Conservation (phyloP, 1,140 invertebrate species). For the Copidosoma floridanum region DNA sequence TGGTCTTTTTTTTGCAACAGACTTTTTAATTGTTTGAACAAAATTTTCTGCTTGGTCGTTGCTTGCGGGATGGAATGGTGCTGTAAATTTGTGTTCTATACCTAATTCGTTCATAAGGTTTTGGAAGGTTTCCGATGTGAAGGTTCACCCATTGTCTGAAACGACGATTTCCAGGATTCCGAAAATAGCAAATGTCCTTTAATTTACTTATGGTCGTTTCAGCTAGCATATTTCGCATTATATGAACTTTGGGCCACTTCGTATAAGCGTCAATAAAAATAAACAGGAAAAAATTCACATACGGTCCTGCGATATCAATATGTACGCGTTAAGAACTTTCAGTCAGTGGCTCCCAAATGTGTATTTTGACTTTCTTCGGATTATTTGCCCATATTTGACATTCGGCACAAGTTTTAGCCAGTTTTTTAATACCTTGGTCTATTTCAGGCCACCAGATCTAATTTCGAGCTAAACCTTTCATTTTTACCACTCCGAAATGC, state of each 20-base stretch:
- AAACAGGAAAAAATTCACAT: constrained; percentile 16
- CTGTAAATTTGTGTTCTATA: constrained; percentile 18
- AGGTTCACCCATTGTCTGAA: constrained; percentile 30
- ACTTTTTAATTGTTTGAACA: constrained; percentile 32
- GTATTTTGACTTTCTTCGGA: constrained; percentile 28
- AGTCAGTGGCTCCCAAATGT: constrained; percentile 38
- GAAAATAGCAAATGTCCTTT: not conserved
- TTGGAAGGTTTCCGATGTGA: constrained; percentile 35
- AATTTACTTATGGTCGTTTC: not conserved
- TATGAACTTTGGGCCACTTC: constrained; percentile 24
- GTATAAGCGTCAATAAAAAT: constrained; percentile 26
- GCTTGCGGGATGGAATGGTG: constrained; percentile 40
- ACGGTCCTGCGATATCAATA: constrained; percentile 49
- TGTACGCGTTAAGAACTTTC: constrained; percentile 47
- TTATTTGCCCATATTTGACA: constrained; percentile 30
- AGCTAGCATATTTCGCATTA: constrained; percentile 1
- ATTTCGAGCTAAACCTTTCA: constrained; percentile 50
- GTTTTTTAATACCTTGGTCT: constrained; percentile 45
- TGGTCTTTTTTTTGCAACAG: constrained; percentile 16
- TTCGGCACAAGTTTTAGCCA: constrained; percentile 33
- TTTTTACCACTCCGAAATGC: constrained; percentile 49
- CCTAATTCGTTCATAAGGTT: constrained; percentile 31
- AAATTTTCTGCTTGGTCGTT: constrained; percentile 42
- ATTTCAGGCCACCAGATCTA: constrained; percentile 51
- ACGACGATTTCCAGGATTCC: not conserved